Evolutionary conservation across 2,888 invertebrate genomes (phyloP).

Genomic region (Eristalis pertinax): DNA sequence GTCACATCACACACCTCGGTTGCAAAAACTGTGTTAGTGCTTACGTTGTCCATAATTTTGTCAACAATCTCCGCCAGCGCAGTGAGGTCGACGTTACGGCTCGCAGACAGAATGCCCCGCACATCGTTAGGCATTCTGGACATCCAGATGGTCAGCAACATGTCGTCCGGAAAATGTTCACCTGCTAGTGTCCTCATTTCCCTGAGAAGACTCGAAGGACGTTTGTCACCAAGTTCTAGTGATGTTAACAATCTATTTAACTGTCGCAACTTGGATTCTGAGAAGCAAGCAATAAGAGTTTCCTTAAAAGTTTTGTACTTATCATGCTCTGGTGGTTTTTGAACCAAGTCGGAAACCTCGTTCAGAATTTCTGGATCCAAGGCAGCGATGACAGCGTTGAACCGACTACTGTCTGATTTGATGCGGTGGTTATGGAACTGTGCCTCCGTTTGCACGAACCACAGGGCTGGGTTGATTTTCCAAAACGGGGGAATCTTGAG

Average conservation of each 20-base stretch:
- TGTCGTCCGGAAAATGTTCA: conserved; percentile 2
- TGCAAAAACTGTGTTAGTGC: background rate
- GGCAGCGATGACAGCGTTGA: background rate
- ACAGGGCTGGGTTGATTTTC: background rate
- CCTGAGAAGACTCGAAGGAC: conserved; percentile 26
- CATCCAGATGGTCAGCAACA: background rate
- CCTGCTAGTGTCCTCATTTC: conserved; percentile 14
- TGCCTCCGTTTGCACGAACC: background rate
- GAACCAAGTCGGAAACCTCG: background rate
- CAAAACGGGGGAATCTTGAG: background rate
- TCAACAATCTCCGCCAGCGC: background rate
- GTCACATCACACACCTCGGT: too few relatives aligned
- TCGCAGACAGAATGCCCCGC: background rate
- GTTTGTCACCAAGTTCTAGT: conserved; percentile 12
- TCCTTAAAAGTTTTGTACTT: conserved; percentile 3
- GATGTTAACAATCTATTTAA: conserved; percentile 7
- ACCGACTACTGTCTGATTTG: background rate
- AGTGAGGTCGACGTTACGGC: background rate
- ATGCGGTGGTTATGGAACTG: background rate
- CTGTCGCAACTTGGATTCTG: conserved; percentile 14
- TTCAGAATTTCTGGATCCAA: conserved; percentile 1
- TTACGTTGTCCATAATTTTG: background rate
- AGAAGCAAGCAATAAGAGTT: background rate
- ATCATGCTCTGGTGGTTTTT: background rate
- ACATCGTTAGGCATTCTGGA: background rate